phyloP scores from a whole-genome alignment of 2,797 vertebrate genomes.

The Bradypodion pumilum region DNA sequence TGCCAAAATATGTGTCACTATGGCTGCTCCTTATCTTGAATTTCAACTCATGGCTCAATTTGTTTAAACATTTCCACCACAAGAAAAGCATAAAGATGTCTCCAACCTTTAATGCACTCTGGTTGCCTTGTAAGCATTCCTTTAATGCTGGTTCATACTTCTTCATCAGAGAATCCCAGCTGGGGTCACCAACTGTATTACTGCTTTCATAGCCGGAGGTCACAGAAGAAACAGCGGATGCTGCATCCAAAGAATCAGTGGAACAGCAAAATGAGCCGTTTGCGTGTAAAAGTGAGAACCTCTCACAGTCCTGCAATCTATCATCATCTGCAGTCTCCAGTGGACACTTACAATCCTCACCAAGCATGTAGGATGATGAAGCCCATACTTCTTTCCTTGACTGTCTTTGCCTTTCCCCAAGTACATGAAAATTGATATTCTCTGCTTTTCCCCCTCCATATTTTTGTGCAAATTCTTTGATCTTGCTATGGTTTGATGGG shows the following conservation, averaged over 20 bases:
- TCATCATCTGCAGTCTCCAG: constrained; percentile 12
- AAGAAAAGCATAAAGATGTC: neutral
- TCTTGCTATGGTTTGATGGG: constrained; percentile 11
- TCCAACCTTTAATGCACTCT: constrained; percentile 82
- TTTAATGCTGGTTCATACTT: constrained; percentile 81
- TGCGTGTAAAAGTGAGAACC: constrained; percentile 60
- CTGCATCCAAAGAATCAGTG: constrained; percentile 77
- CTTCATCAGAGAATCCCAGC: constrained; percentile 80
- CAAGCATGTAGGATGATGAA: constrained; percentile 3
- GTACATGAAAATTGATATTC: neutral
- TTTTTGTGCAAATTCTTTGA: neutral
- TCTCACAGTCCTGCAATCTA: constrained; percentile 66
- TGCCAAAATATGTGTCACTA: neutral
- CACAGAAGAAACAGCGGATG: constrained; percentile 78
- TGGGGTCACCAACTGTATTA: constrained; percentile 62
- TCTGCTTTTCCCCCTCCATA: neutral
- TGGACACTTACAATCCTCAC: constrained; percentile 7
- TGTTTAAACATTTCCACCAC: neutral
- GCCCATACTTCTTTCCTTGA: neutral
- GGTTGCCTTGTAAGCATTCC: constrained; percentile 82
- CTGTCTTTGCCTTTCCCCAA: neutral
- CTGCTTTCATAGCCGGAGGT: constrained; percentile 85
- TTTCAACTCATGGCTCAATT: neutral
- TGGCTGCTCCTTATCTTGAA: neutral
- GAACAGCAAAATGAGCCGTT: constrained; percentile 78